Evolutionary conservation across 2,888 invertebrate species (phyloP), one percentile per base, ranked within the genome.

Genomic region (Chorisops tibialis): DNA sequence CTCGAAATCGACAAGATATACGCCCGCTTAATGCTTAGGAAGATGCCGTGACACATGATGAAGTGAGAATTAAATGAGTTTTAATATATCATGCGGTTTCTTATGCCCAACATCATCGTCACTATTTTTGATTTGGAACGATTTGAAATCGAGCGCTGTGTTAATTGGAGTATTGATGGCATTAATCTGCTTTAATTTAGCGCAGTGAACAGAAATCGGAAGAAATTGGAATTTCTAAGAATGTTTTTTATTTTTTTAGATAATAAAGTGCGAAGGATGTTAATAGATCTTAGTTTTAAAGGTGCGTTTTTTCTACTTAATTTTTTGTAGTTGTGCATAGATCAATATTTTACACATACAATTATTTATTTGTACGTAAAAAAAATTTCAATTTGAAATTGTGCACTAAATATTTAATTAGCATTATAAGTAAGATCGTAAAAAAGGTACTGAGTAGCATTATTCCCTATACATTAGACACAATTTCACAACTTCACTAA

Each of bases 121-220:
- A n/a, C 45, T 56, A 56, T 56, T 56, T 56, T n/a, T 30, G 30
- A n/a, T 45, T 56, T 56, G 7, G n/a, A 30, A 30, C 14, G 30
- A 18, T 56, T 39, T 16, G 2, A 6, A 16, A 43, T 43, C 19
- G 56, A 30, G 24, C 9, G 1, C 30, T 43, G 56, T 35, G 56
- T 45, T 56, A 56, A 56, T 56, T 56, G 30, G 43, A 35, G 43
- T 56, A 24, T 56, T 43, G 56, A 56, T 45, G 43, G 19, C 30
- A 45, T 56, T 56, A 56, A 56, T 56, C 45, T 30, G 56, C 30
- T 30, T 56, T 43, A 56, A 56, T 56, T 56, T 45, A n/a, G 45
- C 9, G 43, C n/a, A 56, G 19, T 16, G 24, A 16, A 19, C 11
- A 21, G 45, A 21, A 43, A 43, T 56, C 24, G 9, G 45, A 19